Evolutionary conservation across 2,797 vertebrate genomes (phyloP).

Genomic region (Pseudopleuronectes americanus): DNA sequence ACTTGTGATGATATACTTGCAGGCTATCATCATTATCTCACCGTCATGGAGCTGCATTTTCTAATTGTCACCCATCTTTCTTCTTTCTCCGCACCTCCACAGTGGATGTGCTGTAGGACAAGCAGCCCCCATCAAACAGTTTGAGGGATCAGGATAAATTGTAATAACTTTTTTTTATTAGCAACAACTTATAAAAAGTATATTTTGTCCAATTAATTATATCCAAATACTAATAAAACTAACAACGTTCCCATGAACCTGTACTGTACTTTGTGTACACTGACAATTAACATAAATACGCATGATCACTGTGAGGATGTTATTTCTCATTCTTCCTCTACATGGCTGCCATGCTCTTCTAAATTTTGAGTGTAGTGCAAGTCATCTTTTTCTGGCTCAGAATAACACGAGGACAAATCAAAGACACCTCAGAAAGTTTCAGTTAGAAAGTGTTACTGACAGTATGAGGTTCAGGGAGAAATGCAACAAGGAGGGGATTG

Average conservation of each 20-base stretch:
- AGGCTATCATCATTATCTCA: slow-evolving; percentile 39
- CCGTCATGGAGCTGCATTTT: slow-evolving; percentile 12
- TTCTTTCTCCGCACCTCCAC: neutral
- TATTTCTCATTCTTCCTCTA: neutral
- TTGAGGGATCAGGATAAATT: neutral
- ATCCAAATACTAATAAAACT: neutral
- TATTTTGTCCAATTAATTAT: neutral
- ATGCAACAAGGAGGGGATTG: slow-evolving; percentile 7
- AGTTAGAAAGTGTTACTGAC: neutral
- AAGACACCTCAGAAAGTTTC: slow-evolving; percentile 15
- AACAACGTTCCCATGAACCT: neutral
- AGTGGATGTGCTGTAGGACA: neutral
- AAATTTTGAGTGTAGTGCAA: neutral
- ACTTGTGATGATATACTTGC: slow-evolving; percentile 21
- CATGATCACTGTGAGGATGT: too few species aligned
- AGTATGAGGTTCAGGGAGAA: slow-evolving; percentile 5
- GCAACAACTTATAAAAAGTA: neutral
- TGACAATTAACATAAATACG: too few species aligned
- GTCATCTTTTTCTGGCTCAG: neutral
- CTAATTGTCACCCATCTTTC: slow-evolving; percentile 10
- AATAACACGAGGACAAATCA: neutral
- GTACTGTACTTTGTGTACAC: too few species aligned
- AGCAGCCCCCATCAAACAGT: neutral
- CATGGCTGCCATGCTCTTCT: neutral
- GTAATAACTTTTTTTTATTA: neutral